Evolutionary conservation across 2,888 invertebrate genomes (phyloP).

Genomic region (Scaptomyza flava): DNA sequence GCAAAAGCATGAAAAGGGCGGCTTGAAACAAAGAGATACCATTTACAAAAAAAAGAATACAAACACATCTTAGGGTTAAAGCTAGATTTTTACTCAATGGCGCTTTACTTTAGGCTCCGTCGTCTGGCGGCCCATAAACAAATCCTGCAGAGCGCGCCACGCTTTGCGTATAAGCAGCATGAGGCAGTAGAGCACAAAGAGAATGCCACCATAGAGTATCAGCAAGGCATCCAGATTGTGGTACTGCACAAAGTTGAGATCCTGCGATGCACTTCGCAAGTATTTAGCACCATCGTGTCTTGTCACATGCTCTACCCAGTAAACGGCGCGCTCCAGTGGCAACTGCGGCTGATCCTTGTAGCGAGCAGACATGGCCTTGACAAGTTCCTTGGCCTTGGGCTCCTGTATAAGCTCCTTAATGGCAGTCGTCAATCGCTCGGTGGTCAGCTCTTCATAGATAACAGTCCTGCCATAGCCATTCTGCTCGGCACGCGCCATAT

Average conservation of each 20-base stretch:
- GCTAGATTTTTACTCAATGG: slow-evolving; percentile 28
- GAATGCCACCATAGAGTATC: slow-evolving; percentile 69
- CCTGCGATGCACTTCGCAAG: slow-evolving; percentile 79
- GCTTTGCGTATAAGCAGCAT: slow-evolving; percentile 37
- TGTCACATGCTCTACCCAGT: slow-evolving; percentile 82
- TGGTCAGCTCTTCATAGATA: slow-evolving; percentile 78
- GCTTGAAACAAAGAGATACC: background rate
- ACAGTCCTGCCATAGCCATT: slow-evolving; percentile 84
- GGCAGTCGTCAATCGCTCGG: slow-evolving; percentile 72
- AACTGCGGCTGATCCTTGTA: slow-evolving; percentile 80
- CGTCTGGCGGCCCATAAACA: slow-evolving; percentile 22
- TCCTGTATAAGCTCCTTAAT: slow-evolving; percentile 64
- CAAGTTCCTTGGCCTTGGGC: slow-evolving; percentile 54
- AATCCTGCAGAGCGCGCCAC: slow-evolving; percentile 30
- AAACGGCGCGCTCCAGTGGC: slow-evolving; percentile 80
- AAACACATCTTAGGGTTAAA: background rate
- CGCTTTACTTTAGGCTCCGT: slow-evolving; percentile 48
- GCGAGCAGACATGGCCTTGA: slow-evolving; percentile 69
- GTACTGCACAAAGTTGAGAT: slow-evolving; percentile 80
- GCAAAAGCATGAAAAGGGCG: slow-evolving; percentile 2
- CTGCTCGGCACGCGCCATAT: slow-evolving; percentile 84
- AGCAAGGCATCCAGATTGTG: slow-evolving; percentile 81
- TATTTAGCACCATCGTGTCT: slow-evolving; percentile 81
- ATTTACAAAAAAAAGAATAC: slow-evolving; percentile 5
- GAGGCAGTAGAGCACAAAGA: slow-evolving; percentile 48